Evolutionary conservation across 2,113 vertebrate species (phyloP).

Genomic region (Saccopteryx bilineata): DNA sequence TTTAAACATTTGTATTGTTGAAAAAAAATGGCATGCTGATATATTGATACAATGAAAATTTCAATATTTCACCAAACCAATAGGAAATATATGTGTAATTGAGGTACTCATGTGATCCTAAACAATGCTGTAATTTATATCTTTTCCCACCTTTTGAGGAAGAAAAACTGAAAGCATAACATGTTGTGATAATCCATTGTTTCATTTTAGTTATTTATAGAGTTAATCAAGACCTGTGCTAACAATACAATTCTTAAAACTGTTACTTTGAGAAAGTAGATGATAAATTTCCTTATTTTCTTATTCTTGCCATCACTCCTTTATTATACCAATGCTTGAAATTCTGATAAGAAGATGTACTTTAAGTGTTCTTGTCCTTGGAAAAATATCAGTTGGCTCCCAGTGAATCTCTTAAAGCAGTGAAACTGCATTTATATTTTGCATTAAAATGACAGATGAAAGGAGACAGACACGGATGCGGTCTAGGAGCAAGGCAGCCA

Average conservation of each 20-base stretch:
- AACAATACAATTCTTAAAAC: slow-evolving; percentile 1
- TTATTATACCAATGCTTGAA: slow-evolving; percentile 77
- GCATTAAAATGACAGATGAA: slow-evolving; percentile 81
- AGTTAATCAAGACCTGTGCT: background rate
- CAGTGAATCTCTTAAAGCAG: slow-evolving; percentile 70
- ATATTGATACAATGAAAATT: background rate
- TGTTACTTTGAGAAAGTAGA: slow-evolving; percentile 33
- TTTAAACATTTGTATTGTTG: slow-evolving; percentile 80
- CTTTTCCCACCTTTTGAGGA: background rate
- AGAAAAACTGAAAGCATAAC: background rate
- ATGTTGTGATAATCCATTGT: background rate
- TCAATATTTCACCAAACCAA: slow-evolving; percentile 19
- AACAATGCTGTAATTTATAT: background rate
- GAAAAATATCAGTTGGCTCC: slow-evolving; percentile 67
- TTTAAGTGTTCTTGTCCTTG: slow-evolving; percentile 75
- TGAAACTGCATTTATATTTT: slow-evolving; percentile 77
- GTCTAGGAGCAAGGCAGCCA: slow-evolving; percentile 74
- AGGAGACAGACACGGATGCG: slow-evolving; percentile 55
- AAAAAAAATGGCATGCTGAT: slow-evolving; percentile 44
- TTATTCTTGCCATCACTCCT: slow-evolving; percentile 38
- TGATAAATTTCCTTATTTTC: slow-evolving; percentile 55
- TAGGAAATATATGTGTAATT: slow-evolving; percentile 31
- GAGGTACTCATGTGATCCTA: background rate
- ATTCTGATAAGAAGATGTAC: slow-evolving; percentile 69
- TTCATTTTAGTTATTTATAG: slow-evolving; percentile 40